These are phyloP conservation scores for Parauchenoglanis ngamensis DNA, from an alignment of 2,797 vertebrate species.

Conservation along the genomic window DNA sequence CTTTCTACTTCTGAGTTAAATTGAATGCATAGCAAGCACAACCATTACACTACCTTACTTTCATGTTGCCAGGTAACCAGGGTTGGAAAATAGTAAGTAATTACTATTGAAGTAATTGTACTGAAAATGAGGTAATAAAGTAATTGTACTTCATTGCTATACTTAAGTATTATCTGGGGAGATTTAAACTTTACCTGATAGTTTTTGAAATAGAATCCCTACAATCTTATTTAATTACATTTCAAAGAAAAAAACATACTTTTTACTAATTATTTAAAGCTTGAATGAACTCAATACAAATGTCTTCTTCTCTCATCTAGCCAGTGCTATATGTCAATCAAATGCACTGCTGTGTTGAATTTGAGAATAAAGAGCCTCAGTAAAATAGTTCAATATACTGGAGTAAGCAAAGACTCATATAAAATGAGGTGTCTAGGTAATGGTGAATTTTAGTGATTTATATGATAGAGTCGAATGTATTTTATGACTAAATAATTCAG, in stretches of 20 bases:
- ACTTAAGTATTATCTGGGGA: not conserved
- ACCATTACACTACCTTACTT: not conserved
- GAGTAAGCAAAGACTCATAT: not conserved
- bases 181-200: not conserved
- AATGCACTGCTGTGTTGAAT: not conserved
- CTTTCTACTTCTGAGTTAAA: not conserved
- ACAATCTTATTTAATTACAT: not conserved
- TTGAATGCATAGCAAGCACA: not conserved
- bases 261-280: not conserved
- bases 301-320: not conserved
- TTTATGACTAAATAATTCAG: not conserved
- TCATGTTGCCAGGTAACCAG: not conserved
- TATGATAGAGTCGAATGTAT: not conserved
- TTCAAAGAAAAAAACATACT: not conserved
- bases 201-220: not conserved
- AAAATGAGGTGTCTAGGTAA: not conserved
- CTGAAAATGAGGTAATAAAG: no score
- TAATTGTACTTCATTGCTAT: not conserved
- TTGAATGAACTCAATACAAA: not conserved
- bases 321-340: not conserved
- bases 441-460: not conserved
- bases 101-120: not conserved
- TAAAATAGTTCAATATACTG: not conserved
- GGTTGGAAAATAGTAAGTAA: not conserved
- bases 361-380: not conserved